A percentile compares a stretch with the other conserved stretches of the same genome.
Conservation (phyloP, 2,113 vertebrate genomes). For the Anas platyrhynchos region DNA sequence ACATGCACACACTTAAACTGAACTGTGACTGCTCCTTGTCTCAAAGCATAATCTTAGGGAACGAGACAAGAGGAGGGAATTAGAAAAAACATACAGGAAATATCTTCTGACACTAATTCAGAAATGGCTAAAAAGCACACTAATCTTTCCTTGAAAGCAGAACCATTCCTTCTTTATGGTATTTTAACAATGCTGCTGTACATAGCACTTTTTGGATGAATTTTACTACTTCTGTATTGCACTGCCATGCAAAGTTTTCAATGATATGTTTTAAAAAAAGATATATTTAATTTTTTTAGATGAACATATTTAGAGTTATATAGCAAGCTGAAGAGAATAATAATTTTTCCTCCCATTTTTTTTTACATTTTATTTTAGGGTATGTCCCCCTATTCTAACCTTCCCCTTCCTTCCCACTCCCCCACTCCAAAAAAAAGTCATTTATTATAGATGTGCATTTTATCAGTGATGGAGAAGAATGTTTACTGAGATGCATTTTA, state of each 20-base stretch:
- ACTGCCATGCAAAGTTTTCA: constrained; percentile 77
- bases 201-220: constrained; percentile 77
- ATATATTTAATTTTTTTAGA: constrained; percentile 71
- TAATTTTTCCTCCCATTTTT: neutral
- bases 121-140: neutral
- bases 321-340: constrained; percentile 61
- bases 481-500: constrained; percentile 60
- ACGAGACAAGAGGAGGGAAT: constrained; percentile 31
- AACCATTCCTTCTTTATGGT: neutral
- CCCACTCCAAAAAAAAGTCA: neutral
- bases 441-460: constrained; percentile 67
- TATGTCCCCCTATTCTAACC: neutral
- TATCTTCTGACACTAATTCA: constrained; percentile 10
- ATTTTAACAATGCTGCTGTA: constrained; percentile 70
- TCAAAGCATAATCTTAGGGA: neutral
- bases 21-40: constrained; percentile 34
- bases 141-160: neutral
- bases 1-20: neutral
- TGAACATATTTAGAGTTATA: constrained; percentile 70
- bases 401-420: too few relatives aligned
- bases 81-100: neutral
- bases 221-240: constrained; percentile 79
- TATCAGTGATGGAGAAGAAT: constrained; percentile 36
- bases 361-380: constrained; percentile 37
- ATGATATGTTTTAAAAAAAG: constrained; percentile 65